A percentile compares a stretch with the other conserved stretches of the same genome.
phyloP scores from a whole-genome alignment of 2,888 invertebrate species.

The Hydrotaea cyrtoneurina region DNA sequence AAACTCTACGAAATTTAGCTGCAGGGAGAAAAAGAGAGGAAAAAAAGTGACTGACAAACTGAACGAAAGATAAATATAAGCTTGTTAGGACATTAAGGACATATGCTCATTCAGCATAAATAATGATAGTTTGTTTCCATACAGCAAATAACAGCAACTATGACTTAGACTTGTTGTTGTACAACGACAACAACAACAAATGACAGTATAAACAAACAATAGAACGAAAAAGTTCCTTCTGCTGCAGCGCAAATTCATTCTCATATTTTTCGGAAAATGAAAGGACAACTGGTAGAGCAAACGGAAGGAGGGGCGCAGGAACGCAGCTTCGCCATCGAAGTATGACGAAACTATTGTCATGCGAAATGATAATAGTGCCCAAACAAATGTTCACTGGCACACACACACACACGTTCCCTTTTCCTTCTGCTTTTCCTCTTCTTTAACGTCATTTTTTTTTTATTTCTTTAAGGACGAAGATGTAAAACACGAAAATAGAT shows the following conservation, averaged over 20 bases:
- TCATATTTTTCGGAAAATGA: background rate
- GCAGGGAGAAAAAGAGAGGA: background rate
- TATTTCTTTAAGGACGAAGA: conserved; percentile 21
- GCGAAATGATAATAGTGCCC: conserved; percentile 14
- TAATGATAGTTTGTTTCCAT: conserved; percentile 45
- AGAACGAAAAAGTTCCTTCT: background rate
- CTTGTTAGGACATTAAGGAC: conserved; percentile 64
- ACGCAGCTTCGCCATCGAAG: background rate
- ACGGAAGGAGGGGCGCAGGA: background rate
- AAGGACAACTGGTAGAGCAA: background rate
- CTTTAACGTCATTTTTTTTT: background rate
- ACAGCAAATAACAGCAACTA: background rate
- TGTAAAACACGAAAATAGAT: background rate
- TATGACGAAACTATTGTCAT: conserved; percentile 34
- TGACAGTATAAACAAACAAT: background rate
- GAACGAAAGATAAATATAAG: conserved; percentile 57
- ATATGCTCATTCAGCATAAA: conserved; percentile 66
- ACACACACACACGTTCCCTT: background rate
- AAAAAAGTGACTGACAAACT: conserved; percentile 15
- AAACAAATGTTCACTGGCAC: background rate
- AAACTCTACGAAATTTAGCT: background rate
- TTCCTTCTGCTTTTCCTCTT: background rate
- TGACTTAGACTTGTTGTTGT: background rate
- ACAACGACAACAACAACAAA: background rate
- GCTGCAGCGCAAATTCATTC: background rate